Percentiles rank a stretch among this genome's conserved stretches.
These are phyloP conservation scores for Halyomorpha halys DNA, from an alignment of 1,140 invertebrate species.

Conservation along the genomic window DNA sequence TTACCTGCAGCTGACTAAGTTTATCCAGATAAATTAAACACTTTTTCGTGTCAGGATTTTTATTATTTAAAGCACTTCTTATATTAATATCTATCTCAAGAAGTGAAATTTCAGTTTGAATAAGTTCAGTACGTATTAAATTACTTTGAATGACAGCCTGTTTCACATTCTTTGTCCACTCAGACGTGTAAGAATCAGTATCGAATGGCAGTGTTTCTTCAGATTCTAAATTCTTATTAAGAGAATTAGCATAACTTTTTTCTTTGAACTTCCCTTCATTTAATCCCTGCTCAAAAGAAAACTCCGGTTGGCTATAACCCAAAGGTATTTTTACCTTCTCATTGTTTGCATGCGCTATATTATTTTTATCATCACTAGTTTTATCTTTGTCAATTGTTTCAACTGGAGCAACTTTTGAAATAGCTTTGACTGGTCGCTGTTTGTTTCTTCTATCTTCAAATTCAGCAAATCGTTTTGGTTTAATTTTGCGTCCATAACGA, in stretches of 20 bases:
- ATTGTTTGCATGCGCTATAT: conserved; percentile 36
- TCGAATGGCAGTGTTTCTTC: conserved; percentile 48
- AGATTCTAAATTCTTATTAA: conserved; percentile 48
- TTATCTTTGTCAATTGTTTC: conserved; percentile 7
- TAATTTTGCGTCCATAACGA: conserved; percentile 63
- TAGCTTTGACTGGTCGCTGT: background rate
- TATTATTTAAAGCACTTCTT: conserved; percentile 52
- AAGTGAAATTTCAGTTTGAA: conserved; percentile 52
- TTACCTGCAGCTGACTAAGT: conserved; percentile 52
- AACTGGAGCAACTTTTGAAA: background rate
- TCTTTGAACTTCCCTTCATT: conserved; percentile 48
- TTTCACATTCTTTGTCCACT: conserved; percentile 38
- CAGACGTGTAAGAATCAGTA: conserved; percentile 41
- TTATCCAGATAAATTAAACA: conserved; percentile 50
- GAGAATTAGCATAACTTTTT: conserved; percentile 43
- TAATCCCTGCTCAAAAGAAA: conserved; percentile 42
- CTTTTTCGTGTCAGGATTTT: conserved; percentile 51
- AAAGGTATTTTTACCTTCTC: conserved; percentile 49
- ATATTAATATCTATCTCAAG: conserved; percentile 63
- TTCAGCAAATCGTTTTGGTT: conserved; percentile 44
- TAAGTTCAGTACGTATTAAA: conserved; percentile 25
- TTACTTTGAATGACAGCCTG: conserved; percentile 10
- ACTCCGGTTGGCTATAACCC: conserved; percentile 38
- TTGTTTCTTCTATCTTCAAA: conserved; percentile 21
- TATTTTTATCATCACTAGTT: background rate